These are phyloP conservation scores for Mycetomoellerius zeteki DNA, from an alignment of 1,140 invertebrate genomes.

Conservation along the genomic window DNA sequence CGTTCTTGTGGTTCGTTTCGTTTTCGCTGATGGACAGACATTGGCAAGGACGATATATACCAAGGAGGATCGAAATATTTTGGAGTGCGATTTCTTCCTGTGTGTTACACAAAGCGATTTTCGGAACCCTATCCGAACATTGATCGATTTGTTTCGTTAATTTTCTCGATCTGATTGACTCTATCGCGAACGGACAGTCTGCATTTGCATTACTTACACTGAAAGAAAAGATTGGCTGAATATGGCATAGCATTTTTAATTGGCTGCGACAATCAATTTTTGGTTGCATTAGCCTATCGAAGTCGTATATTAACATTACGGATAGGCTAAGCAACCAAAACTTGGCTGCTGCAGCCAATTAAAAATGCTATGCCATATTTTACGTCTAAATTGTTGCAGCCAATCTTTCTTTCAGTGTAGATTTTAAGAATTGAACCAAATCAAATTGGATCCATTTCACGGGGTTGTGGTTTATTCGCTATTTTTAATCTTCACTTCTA, in stretches of 20 bases:
- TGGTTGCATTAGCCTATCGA: too few species aligned
- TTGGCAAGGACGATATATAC: conserved; percentile 24
- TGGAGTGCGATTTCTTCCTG: conserved; percentile 25
- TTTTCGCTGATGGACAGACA: conserved; percentile 29
- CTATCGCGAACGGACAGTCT: conserved; percentile 10
- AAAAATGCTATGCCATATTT: too few species aligned
- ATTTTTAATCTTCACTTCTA: background rate
- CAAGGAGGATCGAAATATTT: conserved; percentile 13
- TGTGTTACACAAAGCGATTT: conserved; percentile 11
- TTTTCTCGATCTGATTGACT: conserved; percentile 51
- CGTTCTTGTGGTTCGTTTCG: conserved; percentile 44
- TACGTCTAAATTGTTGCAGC: too few species aligned
- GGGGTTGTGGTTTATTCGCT: background rate
- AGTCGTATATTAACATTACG: too few species aligned
- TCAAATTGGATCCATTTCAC: conserved; percentile 9
- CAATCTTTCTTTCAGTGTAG: background rate
- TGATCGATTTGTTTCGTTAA: conserved; percentile 43
- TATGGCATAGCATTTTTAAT: too few species aligned
- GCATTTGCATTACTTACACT: conserved; percentile 38
- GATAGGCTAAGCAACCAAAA: too few species aligned
- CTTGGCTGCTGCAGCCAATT: too few species aligned
- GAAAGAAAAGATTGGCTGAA: too few species aligned
- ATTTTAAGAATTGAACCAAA: conserved; percentile 16
- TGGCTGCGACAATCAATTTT: too few species aligned
- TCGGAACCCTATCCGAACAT: background rate